phyloP scores from a whole-genome alignment of 2,797 vertebrate species.

The Micromesistius poutassou region DNA sequence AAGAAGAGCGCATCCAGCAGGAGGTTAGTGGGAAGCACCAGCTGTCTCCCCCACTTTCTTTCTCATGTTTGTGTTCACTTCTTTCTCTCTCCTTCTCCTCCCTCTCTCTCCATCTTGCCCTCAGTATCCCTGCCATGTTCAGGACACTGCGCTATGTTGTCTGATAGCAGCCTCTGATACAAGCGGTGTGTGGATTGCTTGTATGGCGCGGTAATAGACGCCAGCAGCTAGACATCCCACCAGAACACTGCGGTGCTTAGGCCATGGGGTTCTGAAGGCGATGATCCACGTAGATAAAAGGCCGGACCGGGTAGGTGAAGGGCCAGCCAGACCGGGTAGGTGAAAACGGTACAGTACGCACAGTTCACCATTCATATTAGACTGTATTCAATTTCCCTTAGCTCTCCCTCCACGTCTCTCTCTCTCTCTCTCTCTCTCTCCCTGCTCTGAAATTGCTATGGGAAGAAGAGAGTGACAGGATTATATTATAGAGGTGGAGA shows the following conservation, averaged over 20 bases:
- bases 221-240: background rate
- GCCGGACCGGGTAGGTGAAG: too few species aligned
- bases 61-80: constrained; percentile 18
- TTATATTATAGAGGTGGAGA: constrained; percentile 19
- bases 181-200: background rate
- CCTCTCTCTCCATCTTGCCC: constrained; percentile 17
- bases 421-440: background rate
- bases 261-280: background rate
- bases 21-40: constrained; percentile 56
- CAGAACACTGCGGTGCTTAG: background rate
- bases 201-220: background rate
- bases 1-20: constrained; percentile 34
- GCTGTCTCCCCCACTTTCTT: constrained; percentile 39
- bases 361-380: constrained; percentile 13
- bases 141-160: constrained; percentile 3
- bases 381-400: background rate
- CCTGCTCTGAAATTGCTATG: constrained; percentile 28
- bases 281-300: background rate
- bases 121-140: constrained; percentile 34
- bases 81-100: background rate
- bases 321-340: too few species aligned
- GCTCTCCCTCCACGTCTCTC: background rate
- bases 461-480: constrained; percentile 21
- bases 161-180: background rate
- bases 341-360: too few species aligned